Evolutionary conservation across 2,113 vertebrate species (phyloP).

Genomic region (Ophthalmolycus amberensis): DNA sequence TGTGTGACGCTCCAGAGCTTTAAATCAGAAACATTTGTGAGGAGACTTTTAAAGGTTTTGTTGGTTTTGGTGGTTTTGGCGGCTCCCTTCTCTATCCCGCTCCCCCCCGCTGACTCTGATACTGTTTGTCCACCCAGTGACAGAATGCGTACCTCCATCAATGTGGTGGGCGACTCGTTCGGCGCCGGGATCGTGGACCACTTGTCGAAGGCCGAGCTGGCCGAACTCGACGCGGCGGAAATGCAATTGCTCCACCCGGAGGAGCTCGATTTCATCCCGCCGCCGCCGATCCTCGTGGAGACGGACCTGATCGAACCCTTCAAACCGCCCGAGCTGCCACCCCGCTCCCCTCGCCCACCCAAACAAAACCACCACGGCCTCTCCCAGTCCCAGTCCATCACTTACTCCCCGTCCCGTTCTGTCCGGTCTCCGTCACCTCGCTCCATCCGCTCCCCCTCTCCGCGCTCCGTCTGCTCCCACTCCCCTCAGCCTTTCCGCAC

Average conservation of each 20-base stretch:
- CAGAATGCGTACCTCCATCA: constrained; percentile 88
- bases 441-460: constrained; percentile 80
- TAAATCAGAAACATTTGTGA: not conserved
- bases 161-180: constrained; percentile 88
- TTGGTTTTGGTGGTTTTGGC: too few species aligned
- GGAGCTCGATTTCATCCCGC: constrained; percentile 79
- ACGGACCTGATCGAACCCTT: constrained; percentile 77
- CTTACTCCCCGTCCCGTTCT: constrained; percentile 76
- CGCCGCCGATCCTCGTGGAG: constrained; percentile 76
- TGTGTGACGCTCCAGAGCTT: not conserved
- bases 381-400: constrained; percentile 69
- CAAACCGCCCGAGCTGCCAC: constrained; percentile 81
- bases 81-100: too few species aligned
- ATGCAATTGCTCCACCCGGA: constrained; percentile 55
- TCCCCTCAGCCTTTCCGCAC: constrained; percentile 79
- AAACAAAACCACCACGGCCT: constrained; percentile 80
- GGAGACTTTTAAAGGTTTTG: not conserved
- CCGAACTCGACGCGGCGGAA: constrained; percentile 79
- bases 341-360: constrained; percentile 80
- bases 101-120: not conserved
- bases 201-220: constrained; percentile 83
- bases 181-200: constrained; percentile 87
- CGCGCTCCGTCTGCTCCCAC: constrained; percentile 80
- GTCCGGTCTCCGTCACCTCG: constrained; percentile 78
- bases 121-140: constrained; percentile 77